A percentile compares a stretch with the other conserved stretches of the same genome.
These are phyloP conservation scores for Phallusia fumigata DNA, from an alignment of 23 tunicate genomes.

Conservation along the genomic window DNA sequence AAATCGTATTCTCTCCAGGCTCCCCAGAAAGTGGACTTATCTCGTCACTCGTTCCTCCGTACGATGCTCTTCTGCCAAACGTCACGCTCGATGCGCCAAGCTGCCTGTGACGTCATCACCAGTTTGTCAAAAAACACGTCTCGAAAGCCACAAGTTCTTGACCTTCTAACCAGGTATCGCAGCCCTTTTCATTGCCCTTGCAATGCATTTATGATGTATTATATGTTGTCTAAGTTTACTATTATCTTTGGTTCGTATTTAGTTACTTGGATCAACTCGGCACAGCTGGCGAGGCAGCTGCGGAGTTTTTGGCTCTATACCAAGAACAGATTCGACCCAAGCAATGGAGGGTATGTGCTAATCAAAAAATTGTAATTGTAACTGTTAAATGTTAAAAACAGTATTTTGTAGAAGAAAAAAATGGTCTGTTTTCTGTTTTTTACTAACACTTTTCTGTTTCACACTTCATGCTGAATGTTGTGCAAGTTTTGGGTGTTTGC, in stretches of 20 bases:
- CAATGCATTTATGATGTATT: not conserved
- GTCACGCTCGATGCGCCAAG: conserved; percentile 76
- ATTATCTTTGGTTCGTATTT: not conserved
- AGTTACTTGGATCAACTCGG: conserved; percentile 78
- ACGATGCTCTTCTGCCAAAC: conserved; percentile 84
- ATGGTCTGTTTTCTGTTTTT: too few species aligned
- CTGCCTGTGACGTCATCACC: conserved; percentile 71
- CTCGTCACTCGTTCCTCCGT: conserved; percentile 53
- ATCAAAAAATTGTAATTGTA: too few species aligned
- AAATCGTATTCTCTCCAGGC: conserved; percentile 16
- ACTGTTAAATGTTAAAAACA: too few species aligned
- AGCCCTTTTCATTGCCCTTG: not conserved
- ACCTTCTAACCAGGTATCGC: conserved; percentile 65
- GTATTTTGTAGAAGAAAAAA: too few species aligned
- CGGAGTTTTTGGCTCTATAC: conserved; percentile 60
- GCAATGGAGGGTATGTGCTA: conserved; percentile 58
- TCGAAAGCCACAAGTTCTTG: conserved; percentile 65
- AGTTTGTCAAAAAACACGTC: conserved; percentile 50
- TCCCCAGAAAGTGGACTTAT: conserved; percentile 25
- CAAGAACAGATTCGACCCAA: conserved; percentile 65
- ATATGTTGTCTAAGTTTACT: too few species aligned
- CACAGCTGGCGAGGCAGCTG: conserved; percentile 82
- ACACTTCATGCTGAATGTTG: too few species aligned
- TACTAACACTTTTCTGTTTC: too few species aligned
- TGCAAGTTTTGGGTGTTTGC: too few species aligned